Evolutionary conservation across 1,140 invertebrate genomes (phyloP), one percentile per base, ranked within the genome.

Genomic region (Cardiocondyla obscurior): DNA sequence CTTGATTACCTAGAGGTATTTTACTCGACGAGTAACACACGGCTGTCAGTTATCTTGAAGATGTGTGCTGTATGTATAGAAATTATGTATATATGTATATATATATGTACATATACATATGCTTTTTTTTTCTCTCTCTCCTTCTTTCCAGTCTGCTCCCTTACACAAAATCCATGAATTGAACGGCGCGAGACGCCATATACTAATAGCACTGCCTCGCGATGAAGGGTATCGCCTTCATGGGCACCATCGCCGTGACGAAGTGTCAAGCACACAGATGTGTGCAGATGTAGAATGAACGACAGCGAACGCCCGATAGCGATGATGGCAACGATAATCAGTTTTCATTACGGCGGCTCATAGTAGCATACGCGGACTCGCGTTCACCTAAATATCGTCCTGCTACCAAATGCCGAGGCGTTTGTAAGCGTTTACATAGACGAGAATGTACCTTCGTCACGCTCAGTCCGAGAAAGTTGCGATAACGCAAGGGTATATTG

Each of bases 341-440:
- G 65, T 90, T 91, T 70, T 88, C 89, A 88, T 90, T 85, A 84
- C 74, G 81, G 58, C 57, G 33, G 44, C 33, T 67, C 60, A 79
- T 67, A 16, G 22, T 8, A 49, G 39, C 36, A 49, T 30, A 22
- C 16, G 7, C 19, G 19, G 19, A n/a, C 30, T 3, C 19, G 42
- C 19, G 30, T n/a, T n/a, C n/a, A n/a, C n/a, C n/a, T n/a, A n/a
- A n/a, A n/a, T n/a, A n/a, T 22, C 19, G 33, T 62, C 33, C 12
- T 30, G n/a, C 7, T 62, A 22, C 30, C 28, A 19, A 62, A 62
- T 39, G 28, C 19, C 19, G 33, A 39, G 39, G 22, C 14, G 3
- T 62, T 62, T 33, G 7, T 39, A 39, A 5, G 58, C 39, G 14
- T 14, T 0, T 44, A 44, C 7, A n/a, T 62, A 19, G 1, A 12